A percentile compares a stretch with the other conserved stretches of the same genome.
Evolutionary conservation across 2,888 invertebrate genomes (phyloP).

Genomic region (Myathropa florea): DNA sequence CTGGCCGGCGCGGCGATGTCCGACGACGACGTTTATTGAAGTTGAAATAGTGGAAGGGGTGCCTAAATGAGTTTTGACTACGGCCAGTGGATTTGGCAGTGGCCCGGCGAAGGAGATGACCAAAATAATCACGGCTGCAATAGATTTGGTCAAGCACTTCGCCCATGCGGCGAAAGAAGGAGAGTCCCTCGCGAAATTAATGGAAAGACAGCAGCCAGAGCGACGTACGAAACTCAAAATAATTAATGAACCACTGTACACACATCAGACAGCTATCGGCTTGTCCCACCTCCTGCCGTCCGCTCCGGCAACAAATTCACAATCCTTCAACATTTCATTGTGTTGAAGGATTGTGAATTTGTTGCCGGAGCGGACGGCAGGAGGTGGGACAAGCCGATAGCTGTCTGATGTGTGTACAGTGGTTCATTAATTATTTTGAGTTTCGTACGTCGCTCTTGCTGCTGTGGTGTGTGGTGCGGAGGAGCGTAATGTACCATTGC

Average conservation of each 20-base stretch:
- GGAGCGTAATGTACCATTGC: slow-evolving; percentile 13
- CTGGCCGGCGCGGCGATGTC: not conserved
- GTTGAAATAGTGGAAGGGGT: slow-evolving; percentile 53
- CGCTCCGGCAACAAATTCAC: not conserved
- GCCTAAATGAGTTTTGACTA: slow-evolving; percentile 47
- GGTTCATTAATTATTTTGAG: slow-evolving; percentile 63
- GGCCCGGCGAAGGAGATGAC: slow-evolving; percentile 18
- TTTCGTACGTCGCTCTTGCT: slow-evolving; percentile 25
- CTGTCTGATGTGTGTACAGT: slow-evolving; percentile 56
- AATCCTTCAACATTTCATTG: slow-evolving; percentile 44
- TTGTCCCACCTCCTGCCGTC: not conserved
- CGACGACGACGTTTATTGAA: slow-evolving; percentile 45
- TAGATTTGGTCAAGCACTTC: slow-evolving; percentile 54
- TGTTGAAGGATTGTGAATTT: slow-evolving; percentile 32
- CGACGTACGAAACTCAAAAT: slow-evolving; percentile 45
- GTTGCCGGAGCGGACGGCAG: not conserved
- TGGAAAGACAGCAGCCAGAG: slow-evolving; percentile 37
- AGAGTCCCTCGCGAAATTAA: slow-evolving; percentile 32
- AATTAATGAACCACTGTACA: slow-evolving; percentile 64
- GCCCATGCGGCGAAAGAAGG: not conserved
- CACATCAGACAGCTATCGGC: slow-evolving; percentile 53
- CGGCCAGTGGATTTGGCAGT: slow-evolving; percentile 23
- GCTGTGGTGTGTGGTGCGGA: not conserved
- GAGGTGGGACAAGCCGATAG: slow-evolving; percentile 23
- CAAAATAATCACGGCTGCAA: slow-evolving; percentile 53